These are phyloP conservation scores for Vanacampus margaritifer DNA, from an alignment of 2,113 vertebrate genomes.

Conservation along the genomic window DNA sequence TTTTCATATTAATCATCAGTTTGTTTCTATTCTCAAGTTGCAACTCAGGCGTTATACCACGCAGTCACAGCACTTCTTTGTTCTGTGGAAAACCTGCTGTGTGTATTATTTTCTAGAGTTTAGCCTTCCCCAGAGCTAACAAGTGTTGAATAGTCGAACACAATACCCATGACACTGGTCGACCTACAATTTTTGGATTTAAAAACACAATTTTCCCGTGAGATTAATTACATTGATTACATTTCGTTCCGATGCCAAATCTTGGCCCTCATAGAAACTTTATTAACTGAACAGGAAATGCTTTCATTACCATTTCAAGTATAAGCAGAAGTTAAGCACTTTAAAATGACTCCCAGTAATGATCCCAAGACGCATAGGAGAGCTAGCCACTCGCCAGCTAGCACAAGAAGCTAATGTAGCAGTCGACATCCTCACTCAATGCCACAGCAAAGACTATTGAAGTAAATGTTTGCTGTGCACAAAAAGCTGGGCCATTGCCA, in stretches of 20 bases:
- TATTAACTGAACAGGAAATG: no score
- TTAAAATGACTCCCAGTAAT: neutral
- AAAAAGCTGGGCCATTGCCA: no score
- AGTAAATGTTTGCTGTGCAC: no score
- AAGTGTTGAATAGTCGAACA: neutral
- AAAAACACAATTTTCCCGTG: neutral
- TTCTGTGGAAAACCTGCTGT: constrained; percentile 80
- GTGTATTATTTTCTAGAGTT: constrained; percentile 65
- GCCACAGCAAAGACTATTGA: no score
- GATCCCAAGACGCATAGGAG: no score
- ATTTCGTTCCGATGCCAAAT: no score
- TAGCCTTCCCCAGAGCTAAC: constrained; percentile 49
- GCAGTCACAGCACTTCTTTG: constrained; percentile 82
- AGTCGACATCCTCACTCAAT: no score
- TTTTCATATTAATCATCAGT: constrained; percentile 98
- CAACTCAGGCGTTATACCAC: constrained; percentile 81
- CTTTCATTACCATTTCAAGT: neutral
- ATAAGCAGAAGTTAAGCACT: neutral
- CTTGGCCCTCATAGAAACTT: no score
- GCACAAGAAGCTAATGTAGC: no score
- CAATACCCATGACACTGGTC: neutral
- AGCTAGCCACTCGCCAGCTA: no score
- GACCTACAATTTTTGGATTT: neutral
- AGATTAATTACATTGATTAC: no score
- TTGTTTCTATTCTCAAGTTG: constrained; percentile 81